Base-by-base conservation (phyloP, 2,888 invertebrate species). In the Brachypalpus laphriformis region DNA sequence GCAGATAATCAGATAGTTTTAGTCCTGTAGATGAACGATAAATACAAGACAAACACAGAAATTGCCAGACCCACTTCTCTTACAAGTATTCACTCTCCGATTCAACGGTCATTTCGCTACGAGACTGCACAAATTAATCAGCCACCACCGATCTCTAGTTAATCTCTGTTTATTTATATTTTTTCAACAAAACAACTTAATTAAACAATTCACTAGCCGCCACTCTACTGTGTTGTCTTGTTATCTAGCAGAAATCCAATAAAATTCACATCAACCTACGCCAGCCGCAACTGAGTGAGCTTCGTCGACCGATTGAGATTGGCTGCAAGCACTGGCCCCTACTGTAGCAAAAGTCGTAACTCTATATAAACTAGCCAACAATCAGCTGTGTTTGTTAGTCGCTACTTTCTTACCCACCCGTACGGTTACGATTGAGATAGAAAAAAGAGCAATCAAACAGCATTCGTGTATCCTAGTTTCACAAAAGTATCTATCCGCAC, bases 361-460 rank as follows among this genome's bases (percentile, higher is more conserved):
- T 68, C 80, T 83, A 74, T 83, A 83, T 51, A 83, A 83, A 61
- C 40, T 65, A 57, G 68, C 45, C n/a, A 28, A 20, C 63, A 34
- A 70, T 63, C 65, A 83, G 74, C 74, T 80, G 83, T 37, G 34
- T 45, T 4, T 7, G 57, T 83, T 51, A 83, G 83, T 83, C 72
- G 57, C 18, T 14, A 49, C 34, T 51, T 74, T 61, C 34, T 45
- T 63, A 51, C 42, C 63, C 56, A 40, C 51, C 49, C 65, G 68
- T 28, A 57, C 80, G 63, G 66, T 42, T 57, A 49, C 25, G 18
- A 40, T 57, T 42, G 5, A 37, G 1, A 37, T 25, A 74, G 3
- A n/a, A 14, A 11, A 65, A 8, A 14, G 3, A 40, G 22, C 51
- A 8, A 1, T 11, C 0, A 0, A 34, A 14, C 18, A 20, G 7